Evolutionary conservation across 2,888 invertebrate species (phyloP).

Genomic region (Hypsopygia costalis): DNA sequence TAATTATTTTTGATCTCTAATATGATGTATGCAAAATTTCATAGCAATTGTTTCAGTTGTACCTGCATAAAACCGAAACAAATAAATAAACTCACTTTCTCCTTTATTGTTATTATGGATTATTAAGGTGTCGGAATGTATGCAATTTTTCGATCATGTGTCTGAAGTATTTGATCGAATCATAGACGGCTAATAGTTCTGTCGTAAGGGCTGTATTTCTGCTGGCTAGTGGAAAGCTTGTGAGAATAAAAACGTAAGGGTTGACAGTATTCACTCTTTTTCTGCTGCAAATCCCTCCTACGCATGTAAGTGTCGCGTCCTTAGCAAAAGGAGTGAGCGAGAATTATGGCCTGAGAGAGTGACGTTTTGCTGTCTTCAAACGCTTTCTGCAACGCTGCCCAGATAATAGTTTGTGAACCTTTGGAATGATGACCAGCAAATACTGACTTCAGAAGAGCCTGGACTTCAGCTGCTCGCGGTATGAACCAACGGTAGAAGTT

Average conservation of each 20-base stretch:
- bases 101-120: too few species aligned
- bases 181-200: constrained; percentile 42
- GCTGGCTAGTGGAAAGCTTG: constrained; percentile 33
- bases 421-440: background rate
- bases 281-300: constrained; percentile 45
- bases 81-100: too few species aligned
- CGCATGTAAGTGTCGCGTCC: constrained; percentile 39
- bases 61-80: too few species aligned
- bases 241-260: constrained; percentile 45
- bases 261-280: constrained; percentile 24
- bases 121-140: too few species aligned
- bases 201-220: constrained; percentile 42
- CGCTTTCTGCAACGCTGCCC: background rate
- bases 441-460: background rate
- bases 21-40: too few species aligned
- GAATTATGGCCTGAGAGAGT: background rate
- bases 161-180: constrained; percentile 35
- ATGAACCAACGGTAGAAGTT: constrained; percentile 29
- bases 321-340: constrained; percentile 25
- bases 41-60: too few species aligned
- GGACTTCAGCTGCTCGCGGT: constrained; percentile 25
- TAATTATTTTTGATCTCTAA: too few species aligned
- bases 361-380: background rate
- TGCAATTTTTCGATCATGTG: constrained; percentile 48
- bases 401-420: background rate